phyloP scores from a whole-genome alignment of 2,888 invertebrate species.

The Notodonta dromedarius region DNA sequence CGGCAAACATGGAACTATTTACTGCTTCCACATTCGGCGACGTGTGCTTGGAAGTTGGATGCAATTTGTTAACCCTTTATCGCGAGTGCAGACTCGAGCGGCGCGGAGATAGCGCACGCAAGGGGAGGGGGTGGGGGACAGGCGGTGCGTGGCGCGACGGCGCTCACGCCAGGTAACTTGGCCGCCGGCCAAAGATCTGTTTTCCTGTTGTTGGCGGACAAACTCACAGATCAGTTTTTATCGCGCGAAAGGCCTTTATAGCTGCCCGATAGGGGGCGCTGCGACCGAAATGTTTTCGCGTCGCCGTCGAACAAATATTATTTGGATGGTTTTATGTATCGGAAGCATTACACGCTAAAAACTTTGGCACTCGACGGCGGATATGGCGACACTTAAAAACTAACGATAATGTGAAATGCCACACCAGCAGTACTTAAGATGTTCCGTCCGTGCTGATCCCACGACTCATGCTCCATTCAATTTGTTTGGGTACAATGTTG shows the following conservation, averaged over 20 bases:
- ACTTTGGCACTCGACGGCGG: slow-evolving; percentile 70
- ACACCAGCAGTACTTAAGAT: slow-evolving; percentile 21
- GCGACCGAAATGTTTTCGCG: slow-evolving; percentile 73
- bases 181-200: slow-evolving; percentile 79
- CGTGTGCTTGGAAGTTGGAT: slow-evolving; percentile 75
- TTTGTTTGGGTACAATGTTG: slow-evolving; percentile 6
- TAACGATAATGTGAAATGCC: slow-evolving; percentile 51
- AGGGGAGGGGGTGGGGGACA: slow-evolving; percentile 25
- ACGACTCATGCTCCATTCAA: not conserved
- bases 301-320: slow-evolving; percentile 79
- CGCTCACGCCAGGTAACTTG: slow-evolving; percentile 73
- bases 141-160: slow-evolving; percentile 46
- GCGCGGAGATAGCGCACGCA: slow-evolving; percentile 42
- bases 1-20: slow-evolving; percentile 77
- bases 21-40: slow-evolving; percentile 74
- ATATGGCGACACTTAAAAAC: slow-evolving; percentile 61
- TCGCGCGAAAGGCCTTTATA: slow-evolving; percentile 84
- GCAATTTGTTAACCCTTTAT: slow-evolving; percentile 81
- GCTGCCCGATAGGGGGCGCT: slow-evolving; percentile 75
- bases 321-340: slow-evolving; percentile 81
- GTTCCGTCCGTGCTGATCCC: not conserved
- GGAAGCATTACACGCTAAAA: slow-evolving; percentile 81
- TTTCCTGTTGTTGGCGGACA: slow-evolving; percentile 80
- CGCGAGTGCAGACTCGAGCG: slow-evolving; percentile 56
- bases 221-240: slow-evolving; percentile 84